Conservation (phyloP, 2,888 invertebrate genomes). For the Eudemis profundana region DNA sequence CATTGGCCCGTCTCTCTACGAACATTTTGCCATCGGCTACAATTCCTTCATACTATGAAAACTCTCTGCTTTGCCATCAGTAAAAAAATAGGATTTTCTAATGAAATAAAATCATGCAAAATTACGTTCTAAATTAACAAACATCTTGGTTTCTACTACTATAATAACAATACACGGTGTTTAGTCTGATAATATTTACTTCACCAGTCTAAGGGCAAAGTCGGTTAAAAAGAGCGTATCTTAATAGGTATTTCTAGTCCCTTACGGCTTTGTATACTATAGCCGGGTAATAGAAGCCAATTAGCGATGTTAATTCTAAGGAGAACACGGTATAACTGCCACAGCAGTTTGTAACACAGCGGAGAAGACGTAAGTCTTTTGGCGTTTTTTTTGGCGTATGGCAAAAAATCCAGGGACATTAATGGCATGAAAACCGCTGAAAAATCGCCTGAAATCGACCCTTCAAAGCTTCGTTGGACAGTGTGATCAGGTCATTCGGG, state of each 20-base stretch:
- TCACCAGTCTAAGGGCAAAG: background rate
- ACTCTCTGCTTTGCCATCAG: no score
- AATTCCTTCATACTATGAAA: no score
- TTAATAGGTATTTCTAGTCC: background rate
- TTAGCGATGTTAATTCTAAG: background rate
- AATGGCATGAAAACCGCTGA: no score
- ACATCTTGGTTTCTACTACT: background rate
- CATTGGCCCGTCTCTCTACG: no score
- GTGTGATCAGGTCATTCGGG: no score
- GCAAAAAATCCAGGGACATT: no score
- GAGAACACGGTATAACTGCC: background rate
- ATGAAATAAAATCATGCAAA: no score
- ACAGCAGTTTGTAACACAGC: background rate
- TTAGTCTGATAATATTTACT: conserved; percentile 20
- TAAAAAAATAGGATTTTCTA: no score
- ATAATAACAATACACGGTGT: background rate
- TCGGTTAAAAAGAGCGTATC: background rate
- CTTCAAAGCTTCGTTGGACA: no score
- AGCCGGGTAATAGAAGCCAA: background rate
- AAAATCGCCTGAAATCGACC: no score
- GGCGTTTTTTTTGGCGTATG: no score
- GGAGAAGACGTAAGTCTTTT: background rate
- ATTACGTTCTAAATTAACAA: background rate
- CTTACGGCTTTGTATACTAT: background rate
- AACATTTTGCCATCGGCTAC: no score